Conservation (phyloP, 2,888 invertebrate species). For the Melanostoma mellinum region DNA sequence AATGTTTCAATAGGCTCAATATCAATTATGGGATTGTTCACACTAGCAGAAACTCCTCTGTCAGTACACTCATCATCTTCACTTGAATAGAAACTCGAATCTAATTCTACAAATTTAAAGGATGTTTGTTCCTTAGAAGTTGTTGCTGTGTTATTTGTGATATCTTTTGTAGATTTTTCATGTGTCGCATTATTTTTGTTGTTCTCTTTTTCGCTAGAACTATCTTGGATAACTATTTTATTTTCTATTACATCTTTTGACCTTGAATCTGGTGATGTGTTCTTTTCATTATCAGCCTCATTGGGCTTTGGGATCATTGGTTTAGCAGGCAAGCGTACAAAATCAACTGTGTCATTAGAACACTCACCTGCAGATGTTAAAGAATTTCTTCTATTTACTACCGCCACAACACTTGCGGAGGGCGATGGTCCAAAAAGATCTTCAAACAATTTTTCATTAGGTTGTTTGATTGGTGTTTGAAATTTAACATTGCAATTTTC, state of each 20-base stretch:
- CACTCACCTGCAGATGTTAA: conserved; percentile 3
- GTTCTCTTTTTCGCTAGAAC: background rate
- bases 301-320: background rate
- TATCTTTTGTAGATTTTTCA: background rate
- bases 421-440: conserved; percentile 45
- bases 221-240: background rate
- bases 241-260: background rate
- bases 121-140: background rate
- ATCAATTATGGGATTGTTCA: background rate
- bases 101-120: conserved; percentile 36
- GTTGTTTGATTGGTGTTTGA: conserved; percentile 16
- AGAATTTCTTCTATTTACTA: background rate
- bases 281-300: background rate
- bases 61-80: conserved; percentile 6
- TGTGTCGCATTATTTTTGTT: too few relatives aligned
- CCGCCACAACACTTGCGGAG: background rate
- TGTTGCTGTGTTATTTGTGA: background rate
- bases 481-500: conserved; percentile 29
- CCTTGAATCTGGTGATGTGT: background rate
- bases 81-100: conserved; percentile 54
- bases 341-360: conserved; percentile 10
- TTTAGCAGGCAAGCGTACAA: background rate
- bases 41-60: background rate
- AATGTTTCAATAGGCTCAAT: conserved; percentile 35
- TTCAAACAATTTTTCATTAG: background rate